Base-by-base conservation (phyloP, 2,113 vertebrate genomes). In the Plecturocebus donacophilus region DNA sequence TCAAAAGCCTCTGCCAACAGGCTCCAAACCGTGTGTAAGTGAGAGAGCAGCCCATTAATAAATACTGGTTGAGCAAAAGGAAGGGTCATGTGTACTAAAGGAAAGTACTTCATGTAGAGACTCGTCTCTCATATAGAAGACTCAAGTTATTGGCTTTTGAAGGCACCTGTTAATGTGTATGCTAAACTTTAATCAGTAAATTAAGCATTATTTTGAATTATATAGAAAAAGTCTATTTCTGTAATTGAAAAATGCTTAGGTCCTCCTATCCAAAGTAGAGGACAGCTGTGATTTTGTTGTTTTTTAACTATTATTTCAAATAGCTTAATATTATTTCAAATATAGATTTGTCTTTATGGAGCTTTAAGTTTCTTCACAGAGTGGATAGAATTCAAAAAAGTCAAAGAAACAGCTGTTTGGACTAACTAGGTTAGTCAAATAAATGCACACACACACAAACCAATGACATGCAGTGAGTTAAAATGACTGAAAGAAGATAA, bases 1-100 rank as follows among this genome's bases (percentile, higher is more conserved):
- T 64, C 73, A 96, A 91, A 87, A 88, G 27, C 52, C 64, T 96
- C 92, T 97, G 86, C 92, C 77, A 71, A 58, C 83, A 95, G 94
- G 54, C 30, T 49, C 12, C 27, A 91, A 89, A 87, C 21, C 81
- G 90, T 3, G 38, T 91, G 64, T 75, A 81, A 94, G 54, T 23
- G n/a, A 91, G 61, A 90, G 45, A 93, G 42, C 30, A 25, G 49
- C 2, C 35, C 27, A 70, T 64, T 90, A 91, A 49, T 80, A 68
- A 8, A 20, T 16, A 19, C 70, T 25, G 45, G 13, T 16, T 82
- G 86, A 90, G 68, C 47, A 49, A 47, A 81, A 56, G 30, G 84
- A 91, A 47, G 2, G 27, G 5, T 52, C 23, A 19, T 11, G 8
- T 52, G 5, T 25, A 27, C 6, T 52, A 11, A 61, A 9, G 3